Conservation (phyloP, 2,797 vertebrate genomes). For the Girardinus metallicus region DNA sequence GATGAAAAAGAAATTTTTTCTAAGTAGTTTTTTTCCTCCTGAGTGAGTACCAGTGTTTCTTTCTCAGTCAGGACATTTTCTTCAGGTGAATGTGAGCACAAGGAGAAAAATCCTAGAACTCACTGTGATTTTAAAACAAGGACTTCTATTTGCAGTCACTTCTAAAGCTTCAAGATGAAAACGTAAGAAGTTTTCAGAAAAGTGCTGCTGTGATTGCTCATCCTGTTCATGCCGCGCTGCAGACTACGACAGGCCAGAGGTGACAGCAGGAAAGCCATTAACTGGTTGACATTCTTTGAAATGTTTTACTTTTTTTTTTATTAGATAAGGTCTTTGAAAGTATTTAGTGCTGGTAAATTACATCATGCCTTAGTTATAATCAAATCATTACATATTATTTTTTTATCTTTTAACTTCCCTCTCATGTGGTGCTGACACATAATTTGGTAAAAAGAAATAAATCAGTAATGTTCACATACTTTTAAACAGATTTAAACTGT, state of each 20-base stretch:
- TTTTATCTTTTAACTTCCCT: not conserved
- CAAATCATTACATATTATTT: not conserved
- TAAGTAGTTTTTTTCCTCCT: not conserved
- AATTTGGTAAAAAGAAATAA: not conserved
- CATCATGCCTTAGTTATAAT: not conserved
- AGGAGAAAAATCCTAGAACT: not conserved
- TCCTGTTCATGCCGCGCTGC: not conserved
- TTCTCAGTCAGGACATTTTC: not conserved
- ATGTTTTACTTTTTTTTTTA: not conserved
- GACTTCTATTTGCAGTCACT: not conserved
- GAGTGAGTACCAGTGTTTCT: not conserved
- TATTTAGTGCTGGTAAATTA: not conserved
- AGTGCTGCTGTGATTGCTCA: not conserved
- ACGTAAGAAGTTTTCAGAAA: not conserved
- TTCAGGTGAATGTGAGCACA: not conserved
- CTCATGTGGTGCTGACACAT: not conserved
- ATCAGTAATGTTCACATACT: not conserved
- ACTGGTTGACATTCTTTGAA: not conserved
- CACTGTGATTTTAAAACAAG: not conserved
- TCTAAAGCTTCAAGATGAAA: not conserved
- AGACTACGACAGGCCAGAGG: not conserved
- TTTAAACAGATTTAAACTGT: not conserved
- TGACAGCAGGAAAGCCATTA: not conserved
- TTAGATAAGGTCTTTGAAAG: not conserved
- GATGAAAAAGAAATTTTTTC: not conserved